A percentile compares a stretch with the other conserved stretches of the same genome.
These are phyloP conservation scores for Gambusia affinis DNA, from an alignment of 2,113 vertebrate species.

Conservation along the genomic window DNA sequence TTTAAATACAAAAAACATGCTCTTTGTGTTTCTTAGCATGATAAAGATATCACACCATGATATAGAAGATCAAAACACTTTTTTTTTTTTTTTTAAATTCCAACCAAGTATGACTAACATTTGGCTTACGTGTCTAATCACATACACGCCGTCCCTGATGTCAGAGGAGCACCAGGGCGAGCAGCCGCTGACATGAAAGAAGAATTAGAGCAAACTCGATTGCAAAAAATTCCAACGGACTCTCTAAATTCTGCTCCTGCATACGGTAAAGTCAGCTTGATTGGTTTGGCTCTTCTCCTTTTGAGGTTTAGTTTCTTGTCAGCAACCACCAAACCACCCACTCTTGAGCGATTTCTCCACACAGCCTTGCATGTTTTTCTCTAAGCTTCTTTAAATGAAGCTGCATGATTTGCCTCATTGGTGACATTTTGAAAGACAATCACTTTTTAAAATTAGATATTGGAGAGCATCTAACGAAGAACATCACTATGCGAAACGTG, in stretches of 20 bases:
- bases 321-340: neutral
- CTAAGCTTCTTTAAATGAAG: neutral
- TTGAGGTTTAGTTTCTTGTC: slow-evolving; percentile 3
- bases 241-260: neutral
- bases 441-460: no score
- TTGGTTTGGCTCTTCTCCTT: neutral
- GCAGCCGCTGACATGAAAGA: neutral
- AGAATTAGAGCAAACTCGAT: neutral
- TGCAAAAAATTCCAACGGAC: neutral
- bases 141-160: no score
- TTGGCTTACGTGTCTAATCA: neutral
- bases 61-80: neutral
- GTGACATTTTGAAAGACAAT: neutral
- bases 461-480: neutral
- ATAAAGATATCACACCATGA: neutral
- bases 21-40: neutral
- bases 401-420: neutral
- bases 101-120: neutral
- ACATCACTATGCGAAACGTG: neutral
- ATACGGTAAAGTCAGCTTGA: neutral
- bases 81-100: neutral
- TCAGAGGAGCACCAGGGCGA: neutral
- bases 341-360: neutral
- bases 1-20: neutral
- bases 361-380: slow-evolving; percentile 1